Conservation (phyloP, 1,140 invertebrate genomes). For the Anastatus disparis region DNA sequence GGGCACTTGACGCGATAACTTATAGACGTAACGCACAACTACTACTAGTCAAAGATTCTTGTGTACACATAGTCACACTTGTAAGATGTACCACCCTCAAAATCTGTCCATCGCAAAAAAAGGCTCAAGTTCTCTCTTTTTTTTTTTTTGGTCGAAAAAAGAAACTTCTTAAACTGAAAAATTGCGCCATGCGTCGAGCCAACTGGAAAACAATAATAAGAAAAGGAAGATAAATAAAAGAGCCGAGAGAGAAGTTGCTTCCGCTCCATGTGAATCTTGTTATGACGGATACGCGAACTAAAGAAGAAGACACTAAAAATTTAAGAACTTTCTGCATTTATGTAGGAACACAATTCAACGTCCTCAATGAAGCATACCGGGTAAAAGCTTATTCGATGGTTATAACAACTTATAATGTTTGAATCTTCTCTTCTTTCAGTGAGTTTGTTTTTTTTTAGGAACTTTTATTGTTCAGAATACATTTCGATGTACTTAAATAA, state of each 20-base stretch:
- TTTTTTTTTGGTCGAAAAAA: too few relatives aligned
- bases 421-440: not conserved
- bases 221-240: not conserved
- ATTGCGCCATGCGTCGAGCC: not conserved
- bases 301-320: too few relatives aligned
- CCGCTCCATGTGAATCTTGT: slow-evolving; percentile 11
- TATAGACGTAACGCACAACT: too few relatives aligned
- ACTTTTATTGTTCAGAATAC: too few relatives aligned
- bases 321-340: too few relatives aligned
- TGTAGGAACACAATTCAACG: slow-evolving; percentile 22
- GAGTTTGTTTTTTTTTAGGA: too few relatives aligned
- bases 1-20: not conserved
- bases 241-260: not conserved
- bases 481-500: too few relatives aligned
- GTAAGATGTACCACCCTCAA: not conserved
- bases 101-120: not conserved
- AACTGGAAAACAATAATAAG: not conserved
- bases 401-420: not conserved
- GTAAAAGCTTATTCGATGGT: slow-evolving; percentile 8
- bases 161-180: not conserved
- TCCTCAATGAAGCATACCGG: slow-evolving; percentile 19
- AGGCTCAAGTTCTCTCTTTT: slow-evolving; percentile 8
- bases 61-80: too few relatives aligned
- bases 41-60: too few relatives aligned
- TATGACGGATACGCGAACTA: not conserved